A percentile compares a stretch with the other conserved stretches of the same genome.
phyloP scores from a whole-genome alignment of 2,797 vertebrate species.

The Lithobates pipiens region DNA sequence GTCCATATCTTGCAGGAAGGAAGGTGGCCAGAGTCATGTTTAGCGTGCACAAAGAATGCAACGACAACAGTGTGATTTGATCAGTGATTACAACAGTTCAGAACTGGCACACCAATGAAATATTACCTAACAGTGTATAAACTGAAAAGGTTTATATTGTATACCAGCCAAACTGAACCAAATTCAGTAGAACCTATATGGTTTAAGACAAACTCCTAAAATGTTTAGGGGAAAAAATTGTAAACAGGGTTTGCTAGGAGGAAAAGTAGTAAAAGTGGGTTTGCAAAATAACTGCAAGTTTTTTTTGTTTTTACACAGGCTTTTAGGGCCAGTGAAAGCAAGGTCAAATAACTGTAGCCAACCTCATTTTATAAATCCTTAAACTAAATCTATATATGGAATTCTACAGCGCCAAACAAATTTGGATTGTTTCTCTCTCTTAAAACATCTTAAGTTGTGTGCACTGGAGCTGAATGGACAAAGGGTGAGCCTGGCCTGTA shows the following conservation, averaged over 20 bases:
- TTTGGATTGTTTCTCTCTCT: constrained; percentile 15
- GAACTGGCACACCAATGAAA: not conserved
- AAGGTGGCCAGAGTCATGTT: constrained; percentile 77
- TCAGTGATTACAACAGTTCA: not conserved
- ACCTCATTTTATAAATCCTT: not conserved
- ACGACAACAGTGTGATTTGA: not conserved
- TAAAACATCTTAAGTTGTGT: constrained; percentile 22
- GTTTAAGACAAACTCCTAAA: not conserved
- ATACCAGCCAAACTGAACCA: constrained; percentile 8
- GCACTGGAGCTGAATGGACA: constrained; percentile 4
- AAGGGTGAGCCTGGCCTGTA: constrained; percentile 11
- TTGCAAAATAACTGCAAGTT: not conserved
- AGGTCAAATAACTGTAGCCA: not conserved
- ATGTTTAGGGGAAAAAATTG: not conserved
- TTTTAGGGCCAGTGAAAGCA: not conserved
- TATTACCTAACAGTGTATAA: constrained; percentile 16
- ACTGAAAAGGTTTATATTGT: not conserved
- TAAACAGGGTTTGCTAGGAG: not conserved
- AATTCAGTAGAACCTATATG: not conserved
- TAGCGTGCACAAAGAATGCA: not conserved
- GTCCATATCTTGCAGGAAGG: constrained; percentile 77
- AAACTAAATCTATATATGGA: not conserved
- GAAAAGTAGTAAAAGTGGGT: not conserved
- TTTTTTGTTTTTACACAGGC: not conserved
- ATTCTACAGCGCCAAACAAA: constrained; percentile 2